Evolutionary conservation across 1,140 invertebrate species (phyloP), one percentile per base, ranked within the genome.

Genomic region (Tetramorium simillimum): DNA sequence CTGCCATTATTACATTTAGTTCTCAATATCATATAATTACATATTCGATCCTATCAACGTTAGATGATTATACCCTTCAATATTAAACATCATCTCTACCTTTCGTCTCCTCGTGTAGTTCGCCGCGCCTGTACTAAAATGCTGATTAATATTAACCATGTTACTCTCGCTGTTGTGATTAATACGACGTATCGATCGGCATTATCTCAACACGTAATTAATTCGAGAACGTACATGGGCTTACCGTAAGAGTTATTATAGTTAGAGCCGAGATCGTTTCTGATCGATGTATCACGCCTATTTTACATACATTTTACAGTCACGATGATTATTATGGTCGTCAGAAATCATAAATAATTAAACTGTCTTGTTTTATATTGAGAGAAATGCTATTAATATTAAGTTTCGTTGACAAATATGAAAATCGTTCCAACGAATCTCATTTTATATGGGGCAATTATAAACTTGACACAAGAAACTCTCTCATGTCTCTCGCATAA

Each of bases 121-220:
- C 73, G 80, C 63, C 67, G 21, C 80, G 69, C 88, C 86, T 86
- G 85, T 72, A 86, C 89, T 85, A 85, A 86, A 78, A 87, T 88
- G 72, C 89, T 91, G 91, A 92, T 91, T 92, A 92, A 91, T 92
- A 92, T 92, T 92, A 92, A 92, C 78, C 88, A 69, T 80, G 88
- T 92, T 89, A 92, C 86, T 86, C 86, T 87, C 76, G 85, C 87
- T 88, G 87, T 86, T 89, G 86, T 90, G 87, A 92, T 89, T 89
- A 87, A 88, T 89, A 80, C 73, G 88, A 91, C 91, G 87, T 91
- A 91, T 91, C 91, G 91, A 90, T 90, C 91, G 88, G 84, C 88
- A 88, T 92, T 91, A 88, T 90, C 87, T 89, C 86, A 78, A 89
- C 87, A 89, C 90, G 90, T 92, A 90, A 92, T 92, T 92, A 92